Evolutionary conservation across 2,113 vertebrate species (phyloP), one percentile per base, ranked within the genome.

Genomic region (Tachysurus fulvidraco): DNA sequence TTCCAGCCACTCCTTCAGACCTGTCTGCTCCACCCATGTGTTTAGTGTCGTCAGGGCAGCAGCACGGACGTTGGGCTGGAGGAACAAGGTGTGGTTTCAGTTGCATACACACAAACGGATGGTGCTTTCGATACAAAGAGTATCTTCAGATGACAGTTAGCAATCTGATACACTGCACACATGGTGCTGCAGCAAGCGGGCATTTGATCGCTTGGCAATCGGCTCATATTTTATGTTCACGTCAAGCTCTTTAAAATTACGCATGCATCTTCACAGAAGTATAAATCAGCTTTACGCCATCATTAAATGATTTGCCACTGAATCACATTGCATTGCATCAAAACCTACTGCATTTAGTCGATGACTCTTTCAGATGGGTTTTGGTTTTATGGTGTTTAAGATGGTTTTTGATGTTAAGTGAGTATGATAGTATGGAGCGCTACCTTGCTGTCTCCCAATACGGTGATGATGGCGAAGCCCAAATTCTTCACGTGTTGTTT

Each of bases 1-100:
- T 88, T 99, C 98, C 65, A 99, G 89, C 98, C 98, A 99, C 28
- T 99, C 98, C 91, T 98, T 99, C 97, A 99, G 98, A 25, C 98
- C 97, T 0, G 98, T 99, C 90, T 99, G 98, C 85, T 99, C 98
- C 84, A 97, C 96, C 98, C 98, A 99, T 11, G 94, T 90, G 86
- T 99, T 98, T 84, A 99, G 95, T 5, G 98, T 98, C 1, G 95
- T 91, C 89, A 99, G 64, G 13, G 98, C 98, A 93, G 97, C 95
- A 57, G 95, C 93, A 87, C 98, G 95, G 86, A 99, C 95, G 0
- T 97, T 98, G 76, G 91, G 87, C 98, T 99, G 90, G 19, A 88
- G 87, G 41, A 89, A 41, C 44, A 23, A 85, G 10, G 64, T 79
- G 50, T 60, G 21, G 67, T 80, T 89, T 83, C 59, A 86, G 54